Base-by-base conservation (phyloP, 2,888 invertebrate genomes). In the Cataglyphis albicans region DNA sequence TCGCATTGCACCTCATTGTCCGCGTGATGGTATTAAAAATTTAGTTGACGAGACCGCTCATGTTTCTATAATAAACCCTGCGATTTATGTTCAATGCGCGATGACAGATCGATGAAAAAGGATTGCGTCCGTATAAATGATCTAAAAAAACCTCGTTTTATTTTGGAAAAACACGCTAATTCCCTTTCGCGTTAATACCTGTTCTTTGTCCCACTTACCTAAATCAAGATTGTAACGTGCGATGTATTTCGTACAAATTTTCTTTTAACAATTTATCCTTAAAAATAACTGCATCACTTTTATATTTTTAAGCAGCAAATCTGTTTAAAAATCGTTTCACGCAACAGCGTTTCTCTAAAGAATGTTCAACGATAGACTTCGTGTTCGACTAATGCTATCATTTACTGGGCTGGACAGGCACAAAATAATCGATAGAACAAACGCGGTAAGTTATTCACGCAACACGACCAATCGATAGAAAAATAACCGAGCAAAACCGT, bases 341-440 rank as follows among this genome's bases (percentile, higher is more conserved):
- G 44, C 21, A 15, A 7, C 9, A 32, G 3, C 18, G 9, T 18
- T 32, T 76, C 48, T 35, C 6, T 64, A 32, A 32, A 75, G 15
- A 29, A 15, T 35, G 32, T 82, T 38, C 64, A 84, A 25, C 32
- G 57, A 35, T 65, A 67, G 73, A 65, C 82, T 25, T 64, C 78
- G 67, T 83, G 83, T 88, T 82, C 76, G 78, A 75, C 65, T 84
- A 38, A 73, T 68, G 78, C 85, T 88, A 87, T 88, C 88, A 81
- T 85, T 75, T 74, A 78, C 73, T 83, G 74, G 68, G 80, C 84
- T 82, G 87, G 87, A 83, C 80, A 87, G 63, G 81, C 85, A 86
- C 35, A 82, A 87, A 89, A 92, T 87, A 92, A 92, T 93, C 93
- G 90, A 93, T 93, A 89, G 76, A 86, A 89, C 87, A 84, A 88